phyloP scores from a whole-genome alignment of 2,113 vertebrate species.

The Trinectes maculatus region DNA sequence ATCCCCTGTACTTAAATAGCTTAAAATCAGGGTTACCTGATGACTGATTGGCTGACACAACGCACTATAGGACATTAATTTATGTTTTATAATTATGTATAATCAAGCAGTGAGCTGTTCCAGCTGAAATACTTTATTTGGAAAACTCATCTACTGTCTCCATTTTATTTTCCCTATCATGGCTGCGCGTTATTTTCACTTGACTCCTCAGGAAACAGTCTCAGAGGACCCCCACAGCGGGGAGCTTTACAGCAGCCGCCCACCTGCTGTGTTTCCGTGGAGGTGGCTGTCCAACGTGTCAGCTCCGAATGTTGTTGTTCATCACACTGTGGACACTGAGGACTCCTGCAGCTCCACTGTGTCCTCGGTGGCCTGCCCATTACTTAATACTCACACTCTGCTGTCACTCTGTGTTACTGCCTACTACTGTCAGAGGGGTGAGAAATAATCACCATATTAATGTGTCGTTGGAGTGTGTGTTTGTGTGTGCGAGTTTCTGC shows the following conservation, averaged over 20 bases:
- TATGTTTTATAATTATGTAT: too few species aligned
- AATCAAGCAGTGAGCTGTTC: too few species aligned
- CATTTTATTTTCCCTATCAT: neutral
- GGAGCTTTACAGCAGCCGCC: slow-evolving; percentile 41
- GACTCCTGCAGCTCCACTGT: slow-evolving; percentile 32
- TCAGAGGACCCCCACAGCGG: slow-evolving; percentile 22
- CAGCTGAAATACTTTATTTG: too few species aligned
- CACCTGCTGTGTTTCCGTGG: slow-evolving; percentile 47
- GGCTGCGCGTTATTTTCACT: neutral
- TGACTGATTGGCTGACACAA: too few species aligned
- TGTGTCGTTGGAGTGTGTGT: slow-evolving; percentile 11
- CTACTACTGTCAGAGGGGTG: slow-evolving; percentile 40
- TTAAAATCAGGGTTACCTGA: too few species aligned
- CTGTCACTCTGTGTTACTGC: slow-evolving; percentile 49
- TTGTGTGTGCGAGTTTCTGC: neutral
- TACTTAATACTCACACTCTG: slow-evolving; percentile 55
- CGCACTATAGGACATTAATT: too few species aligned
- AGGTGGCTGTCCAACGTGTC: slow-evolving; percentile 36
- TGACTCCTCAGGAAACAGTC: slow-evolving; percentile 11
- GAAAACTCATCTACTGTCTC: too few species aligned
- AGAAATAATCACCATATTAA: slow-evolving; percentile 35
- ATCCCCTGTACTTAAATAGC: too few species aligned
- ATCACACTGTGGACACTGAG: slow-evolving; percentile 38
- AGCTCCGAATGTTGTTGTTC: slow-evolving; percentile 36
- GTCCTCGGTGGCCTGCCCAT: slow-evolving; percentile 39